Evolutionary conservation across 2,113 vertebrate species (phyloP), one percentile per base, ranked within the genome.

Genomic region (Pelobates fuscus): DNA sequence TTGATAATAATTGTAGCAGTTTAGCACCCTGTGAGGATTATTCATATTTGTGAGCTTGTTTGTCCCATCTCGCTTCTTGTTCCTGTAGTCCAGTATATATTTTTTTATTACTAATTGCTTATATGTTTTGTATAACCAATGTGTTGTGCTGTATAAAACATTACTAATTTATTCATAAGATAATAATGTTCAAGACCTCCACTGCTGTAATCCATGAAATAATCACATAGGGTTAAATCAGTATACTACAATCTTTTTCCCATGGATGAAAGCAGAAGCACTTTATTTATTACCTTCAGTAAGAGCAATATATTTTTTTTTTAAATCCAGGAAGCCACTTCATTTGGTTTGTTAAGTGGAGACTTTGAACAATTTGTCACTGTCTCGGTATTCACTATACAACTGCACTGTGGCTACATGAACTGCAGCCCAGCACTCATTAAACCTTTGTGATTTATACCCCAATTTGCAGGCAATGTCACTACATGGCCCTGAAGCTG

Each of bases 401-500:
- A 68, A 44, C 61, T 78, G 71, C 49, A 74, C 79, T 54, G 67
- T 78, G 68, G 41, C 2, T 3, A 49, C 15, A 5, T 32, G 74
- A 67, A 78, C 72, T 65, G 11, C 65, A 74, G 79, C 46, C 66
- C 41, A 70, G 66, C 0, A 0, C 15, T 67, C 82, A 77, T 84
- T 85, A 85, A 80, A 30, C 71, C 0, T 1, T 58, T 29, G 78
- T 82, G 84, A 85, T 83, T 81, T 71, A 58, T 2, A 55, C 69
- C 62, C 77, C 71, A 15, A 61, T 78, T 64, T 59, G 52, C 68
- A 62, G 82, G 78, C 78, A 81, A 64, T 77, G 81, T 20, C 29
- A 17, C 41, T 11, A 72, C 44, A 23, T 37, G n/a, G 32, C 46
- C 41, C 79, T 74, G 63, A 71, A 75, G 70, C 74, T 27, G 21